Evolutionary conservation across 2,888 invertebrate genomes (phyloP).

Genomic region (Hypselothyrea guttata): DNA sequence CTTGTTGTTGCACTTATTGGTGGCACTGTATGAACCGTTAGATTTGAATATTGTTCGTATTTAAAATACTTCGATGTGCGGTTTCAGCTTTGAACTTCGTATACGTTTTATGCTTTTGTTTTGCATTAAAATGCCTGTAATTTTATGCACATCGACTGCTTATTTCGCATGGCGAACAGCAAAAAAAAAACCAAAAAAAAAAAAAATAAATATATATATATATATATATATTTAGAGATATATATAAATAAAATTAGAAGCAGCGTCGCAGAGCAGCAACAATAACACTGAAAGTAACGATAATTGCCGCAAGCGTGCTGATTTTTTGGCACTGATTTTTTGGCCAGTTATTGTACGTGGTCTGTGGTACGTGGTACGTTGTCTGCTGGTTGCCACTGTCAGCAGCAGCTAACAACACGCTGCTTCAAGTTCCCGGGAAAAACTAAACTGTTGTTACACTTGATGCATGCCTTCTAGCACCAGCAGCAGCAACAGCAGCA

Average conservation of each 20-base stretch:
- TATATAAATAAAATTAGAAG: constrained; percentile 3
- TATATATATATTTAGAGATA: too few relatives aligned
- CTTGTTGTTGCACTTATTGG: neutral
- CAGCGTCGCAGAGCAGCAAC: constrained; percentile 1
- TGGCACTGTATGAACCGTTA: neutral
- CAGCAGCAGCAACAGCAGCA: constrained; percentile 28
- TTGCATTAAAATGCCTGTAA: neutral
- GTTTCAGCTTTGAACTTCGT: too few relatives aligned
- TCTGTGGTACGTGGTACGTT: constrained; percentile 11
- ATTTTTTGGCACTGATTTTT: neutral
- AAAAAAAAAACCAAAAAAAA: constrained; percentile 18
- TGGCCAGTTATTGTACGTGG: neutral
- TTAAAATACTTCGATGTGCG: too few relatives aligned
- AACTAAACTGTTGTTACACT: constrained; percentile 83
- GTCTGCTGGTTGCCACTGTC: constrained; percentile 19
- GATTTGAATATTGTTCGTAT: neutral
- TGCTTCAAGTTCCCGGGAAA: constrained; percentile 82
- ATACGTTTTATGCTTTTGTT: too few relatives aligned
- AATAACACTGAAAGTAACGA: constrained; percentile 6
- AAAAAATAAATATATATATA: constrained; percentile 21
- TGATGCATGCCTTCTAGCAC: constrained; percentile 78
- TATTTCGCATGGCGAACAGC: constrained; percentile 10
- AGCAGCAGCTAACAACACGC: constrained; percentile 67
- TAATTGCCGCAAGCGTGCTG: constrained; percentile 11
- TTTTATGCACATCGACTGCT: constrained; percentile 12